These are phyloP conservation scores for Pseudochirops corinnae DNA, from an alignment of 2,797 vertebrate species.

Conservation along the genomic window DNA sequence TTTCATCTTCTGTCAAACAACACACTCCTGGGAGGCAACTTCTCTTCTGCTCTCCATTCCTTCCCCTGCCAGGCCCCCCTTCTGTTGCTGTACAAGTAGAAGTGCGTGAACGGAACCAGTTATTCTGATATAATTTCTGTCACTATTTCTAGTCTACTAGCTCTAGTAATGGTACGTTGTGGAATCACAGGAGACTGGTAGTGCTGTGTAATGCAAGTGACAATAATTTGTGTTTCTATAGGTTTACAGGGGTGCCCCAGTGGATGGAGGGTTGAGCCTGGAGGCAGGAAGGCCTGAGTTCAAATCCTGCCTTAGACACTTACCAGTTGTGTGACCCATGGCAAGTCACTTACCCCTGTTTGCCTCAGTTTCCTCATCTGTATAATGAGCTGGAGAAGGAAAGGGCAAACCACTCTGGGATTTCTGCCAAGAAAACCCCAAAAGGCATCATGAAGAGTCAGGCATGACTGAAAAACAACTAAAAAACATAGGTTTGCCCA, in stretches of 20 bases:
- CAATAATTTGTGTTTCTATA: background rate
- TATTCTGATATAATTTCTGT: background rate
- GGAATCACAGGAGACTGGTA: background rate
- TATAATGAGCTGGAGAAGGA: too few relatives aligned
- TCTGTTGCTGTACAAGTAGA: background rate
- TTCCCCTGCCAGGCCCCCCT: background rate
- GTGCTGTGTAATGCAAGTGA: background rate
- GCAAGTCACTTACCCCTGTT: background rate
- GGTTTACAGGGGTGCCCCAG: background rate
- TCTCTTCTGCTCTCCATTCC: background rate
- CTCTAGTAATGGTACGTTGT: background rate
- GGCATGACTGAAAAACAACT: too few relatives aligned
- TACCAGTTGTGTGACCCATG: too few relatives aligned
- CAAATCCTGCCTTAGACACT: background rate
- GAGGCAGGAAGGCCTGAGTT: background rate
- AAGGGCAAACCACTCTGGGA: too few relatives aligned
- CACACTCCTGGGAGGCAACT: background rate
- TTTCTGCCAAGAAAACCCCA: too few relatives aligned
- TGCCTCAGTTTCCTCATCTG: background rate
- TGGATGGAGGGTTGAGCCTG: background rate
- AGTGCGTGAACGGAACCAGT: background rate
- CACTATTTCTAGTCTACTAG: background rate
- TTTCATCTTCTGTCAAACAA: background rate
- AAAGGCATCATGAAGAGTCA: too few relatives aligned
- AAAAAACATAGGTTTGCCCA: too few relatives aligned